Evolutionary conservation across 2,888 invertebrate species (phyloP), one percentile per base, ranked within the genome.

Genomic region (Callyntrura guangdongensis): DNA sequence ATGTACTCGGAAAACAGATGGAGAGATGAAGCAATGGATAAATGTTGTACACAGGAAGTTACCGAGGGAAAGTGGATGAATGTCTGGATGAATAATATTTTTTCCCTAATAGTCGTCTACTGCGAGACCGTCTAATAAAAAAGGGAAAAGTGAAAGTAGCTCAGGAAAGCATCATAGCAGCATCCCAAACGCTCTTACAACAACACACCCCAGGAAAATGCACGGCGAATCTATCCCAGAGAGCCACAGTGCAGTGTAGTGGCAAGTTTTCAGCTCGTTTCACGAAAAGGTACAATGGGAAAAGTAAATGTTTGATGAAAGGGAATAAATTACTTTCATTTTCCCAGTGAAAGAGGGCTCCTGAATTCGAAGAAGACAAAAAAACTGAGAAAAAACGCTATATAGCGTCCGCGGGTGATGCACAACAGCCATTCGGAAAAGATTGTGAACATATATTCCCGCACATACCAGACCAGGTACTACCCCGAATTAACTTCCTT

Each of bases 251-350:
- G 64, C 22, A 22, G 64, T 22, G 4, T 5, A 20, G 14, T 14
- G 20, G 20, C 17, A 61, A 61, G 20, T 27, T 67, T 67, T 27
- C 67, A 12, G 2, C 27, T 27, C 17, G 12, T 25, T 67, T 12
- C 67, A 67, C 1, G n/a, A 14, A 67, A 20, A 20, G 22, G 61
- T 20, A 20, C 61, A 61, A 27, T 27, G 67, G 67, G 67, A 25
- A 67, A 67, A 67, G 67, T 27, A 67, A 67, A 67, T 67, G 67
- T 67, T 67, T 67, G 67, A 27, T 27, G 67, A 67, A 67, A 27
- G 27, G 67, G 67, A 67, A 67, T 67, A 67, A 67, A 67, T 67
- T 67, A 67, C 67, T 67, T 67, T 27, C 67, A 67, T 67, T 67
- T 67, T 67, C 14, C 12, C 17, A 1, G 14, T 61, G n/a, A 9